These are phyloP conservation scores for Trypoxylus dichotomus DNA, from an alignment of 1,140 invertebrate species.

Conservation along the genomic window DNA sequence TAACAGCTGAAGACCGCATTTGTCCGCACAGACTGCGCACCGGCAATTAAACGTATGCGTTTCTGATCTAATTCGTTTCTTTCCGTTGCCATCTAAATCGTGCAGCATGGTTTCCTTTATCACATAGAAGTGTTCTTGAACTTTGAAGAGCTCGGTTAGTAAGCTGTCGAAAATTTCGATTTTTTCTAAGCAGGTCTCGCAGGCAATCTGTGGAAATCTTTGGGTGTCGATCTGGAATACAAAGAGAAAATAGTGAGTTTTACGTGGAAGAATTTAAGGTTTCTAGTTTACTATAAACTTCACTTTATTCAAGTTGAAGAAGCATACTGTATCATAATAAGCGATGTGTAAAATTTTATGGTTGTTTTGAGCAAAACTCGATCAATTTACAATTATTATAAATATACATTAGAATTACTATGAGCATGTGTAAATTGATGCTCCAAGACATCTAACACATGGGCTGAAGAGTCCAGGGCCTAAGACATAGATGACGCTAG, in stretches of 20 bases:
- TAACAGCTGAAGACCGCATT: slow-evolving; percentile 29
- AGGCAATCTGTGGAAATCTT: neutral
- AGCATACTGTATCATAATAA: no score
- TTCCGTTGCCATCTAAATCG: neutral
- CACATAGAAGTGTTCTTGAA: neutral
- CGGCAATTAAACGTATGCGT: slow-evolving; percentile 23
- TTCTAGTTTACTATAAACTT: no score
- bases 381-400: no score
- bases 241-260: neutral
- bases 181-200: neutral
- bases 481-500: no score
- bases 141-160: neutral
- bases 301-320: no score
- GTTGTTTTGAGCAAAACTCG: no score
- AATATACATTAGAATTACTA: no score
- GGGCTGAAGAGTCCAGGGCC: no score
- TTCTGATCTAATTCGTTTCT: neutral
- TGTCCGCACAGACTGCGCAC: slow-evolving; percentile 27
- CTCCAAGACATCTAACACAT: no score
- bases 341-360: no score
- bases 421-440: no score
- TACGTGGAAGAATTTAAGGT: no score
- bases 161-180: slow-evolving; percentile 10
- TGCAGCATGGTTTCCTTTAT: slow-evolving; percentile 1
- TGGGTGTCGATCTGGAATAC: neutral